Conservation (phyloP, 2,797 vertebrate species). For the Sebastes matsubarae region DNA sequence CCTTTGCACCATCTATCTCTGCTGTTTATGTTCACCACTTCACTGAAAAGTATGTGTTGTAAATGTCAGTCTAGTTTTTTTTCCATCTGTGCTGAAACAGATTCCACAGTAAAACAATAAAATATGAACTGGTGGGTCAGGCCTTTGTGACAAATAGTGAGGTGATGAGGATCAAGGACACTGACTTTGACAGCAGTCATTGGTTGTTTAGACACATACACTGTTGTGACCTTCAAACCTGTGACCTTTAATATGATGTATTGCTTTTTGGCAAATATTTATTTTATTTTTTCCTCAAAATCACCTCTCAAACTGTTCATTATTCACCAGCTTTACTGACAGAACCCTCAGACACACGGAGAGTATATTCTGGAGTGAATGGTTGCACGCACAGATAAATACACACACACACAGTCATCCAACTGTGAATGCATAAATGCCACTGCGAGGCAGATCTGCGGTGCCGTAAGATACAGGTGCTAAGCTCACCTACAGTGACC, state of each 20-base stretch:
- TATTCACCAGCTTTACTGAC: not conserved
- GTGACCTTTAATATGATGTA: not conserved
- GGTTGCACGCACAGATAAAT: not conserved
- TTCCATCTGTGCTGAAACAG: not conserved
- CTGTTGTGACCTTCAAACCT: not conserved
- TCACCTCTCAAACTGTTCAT: not conserved
- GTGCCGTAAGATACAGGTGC: not conserved
- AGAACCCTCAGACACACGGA: not conserved
- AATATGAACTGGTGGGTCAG: not conserved
- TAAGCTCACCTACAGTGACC: conserved; percentile 5
- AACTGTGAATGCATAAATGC: not conserved
- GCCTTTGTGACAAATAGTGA: not conserved
- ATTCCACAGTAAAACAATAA: not conserved
- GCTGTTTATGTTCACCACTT: not conserved
- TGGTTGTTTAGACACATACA: not conserved
- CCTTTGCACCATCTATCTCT: not conserved
- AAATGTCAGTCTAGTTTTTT: not conserved
- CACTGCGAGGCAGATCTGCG: not conserved
- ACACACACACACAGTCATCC: not conserved
- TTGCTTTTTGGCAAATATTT: not conserved
- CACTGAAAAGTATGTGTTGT: not conserved
- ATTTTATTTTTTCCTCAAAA: not conserved
- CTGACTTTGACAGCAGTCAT: not conserved
- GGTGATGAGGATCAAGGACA: not conserved
- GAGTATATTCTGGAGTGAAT: not conserved